A percentile compares a stretch with the other conserved stretches of the same genome.
These are phyloP conservation scores for Sebastes flavidus DNA, from an alignment of 2,797 vertebrate genomes.

Conservation along the genomic window DNA sequence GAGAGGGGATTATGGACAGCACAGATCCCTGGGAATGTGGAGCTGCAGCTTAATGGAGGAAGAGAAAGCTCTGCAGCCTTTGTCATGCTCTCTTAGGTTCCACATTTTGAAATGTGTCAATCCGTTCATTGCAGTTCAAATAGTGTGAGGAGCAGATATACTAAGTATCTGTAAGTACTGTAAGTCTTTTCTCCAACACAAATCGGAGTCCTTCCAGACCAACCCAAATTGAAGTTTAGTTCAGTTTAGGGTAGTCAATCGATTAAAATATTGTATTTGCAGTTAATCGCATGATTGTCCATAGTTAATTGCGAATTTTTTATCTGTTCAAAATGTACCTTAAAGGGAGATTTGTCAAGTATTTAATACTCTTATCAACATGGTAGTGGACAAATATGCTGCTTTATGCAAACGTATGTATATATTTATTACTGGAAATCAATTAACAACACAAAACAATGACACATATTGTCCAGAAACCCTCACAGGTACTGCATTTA, in stretches of 20 bases:
- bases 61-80: slow-evolving; percentile 42
- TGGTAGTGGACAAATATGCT: too few species aligned
- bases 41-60: slow-evolving; percentile 49
- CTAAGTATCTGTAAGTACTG: background rate
- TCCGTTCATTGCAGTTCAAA: slow-evolving; percentile 6
- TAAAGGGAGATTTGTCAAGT: too few species aligned
- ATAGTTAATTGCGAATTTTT: too few species aligned
- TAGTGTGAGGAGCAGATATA: slow-evolving; percentile 3
- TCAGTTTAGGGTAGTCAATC: background rate
- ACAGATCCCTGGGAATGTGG: slow-evolving; percentile 57
- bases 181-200: slow-evolving; percentile 1
- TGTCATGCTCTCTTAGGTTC: slow-evolving; percentile 34
- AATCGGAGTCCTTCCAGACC: background rate
- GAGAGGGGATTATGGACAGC: slow-evolving; percentile 65
- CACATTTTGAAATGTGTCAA: slow-evolving; percentile 13
- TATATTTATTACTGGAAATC: too few species aligned
- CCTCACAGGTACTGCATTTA: too few species aligned
- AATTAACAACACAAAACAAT: too few species aligned
- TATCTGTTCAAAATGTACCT: too few species aligned
- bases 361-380: too few species aligned
- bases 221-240: background rate
- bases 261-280: too few species aligned
- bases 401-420: too few species aligned
- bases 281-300: too few species aligned
- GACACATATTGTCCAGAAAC: too few species aligned